phyloP scores from a whole-genome alignment of 2,888 invertebrate species.

The Nomada fucata region DNA sequence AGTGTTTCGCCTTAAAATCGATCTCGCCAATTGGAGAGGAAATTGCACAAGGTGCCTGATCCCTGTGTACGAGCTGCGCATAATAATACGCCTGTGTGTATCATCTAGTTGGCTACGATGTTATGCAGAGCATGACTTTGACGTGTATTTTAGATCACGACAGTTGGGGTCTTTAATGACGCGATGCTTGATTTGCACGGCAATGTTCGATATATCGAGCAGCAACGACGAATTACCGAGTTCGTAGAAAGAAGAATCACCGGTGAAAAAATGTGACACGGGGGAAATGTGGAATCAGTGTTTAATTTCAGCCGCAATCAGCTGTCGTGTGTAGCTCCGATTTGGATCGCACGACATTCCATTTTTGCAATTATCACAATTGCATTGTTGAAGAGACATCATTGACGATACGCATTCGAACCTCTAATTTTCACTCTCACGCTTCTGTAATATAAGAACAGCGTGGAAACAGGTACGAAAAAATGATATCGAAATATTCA shows the following conservation, averaged over 20 bases:
- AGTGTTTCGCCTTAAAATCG: slow-evolving; percentile 2
- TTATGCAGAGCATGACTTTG: slow-evolving; percentile 52
- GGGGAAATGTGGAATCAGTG: background rate
- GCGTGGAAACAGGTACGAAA: no score
- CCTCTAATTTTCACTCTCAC: no score
- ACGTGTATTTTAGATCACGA: slow-evolving; percentile 21
- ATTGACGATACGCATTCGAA: no score
- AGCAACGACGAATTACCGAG: background rate
- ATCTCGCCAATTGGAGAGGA: slow-evolving; percentile 14
- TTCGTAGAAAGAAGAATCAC: background rate
- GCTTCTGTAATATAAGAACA: no score
- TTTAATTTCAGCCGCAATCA: background rate
- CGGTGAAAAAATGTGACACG: background rate
- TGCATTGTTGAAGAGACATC: no score
- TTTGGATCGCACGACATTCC: background rate
- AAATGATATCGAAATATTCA: no score
- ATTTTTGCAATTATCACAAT: no score
- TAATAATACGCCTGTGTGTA: background rate
- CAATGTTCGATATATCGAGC: slow-evolving; percentile 32
- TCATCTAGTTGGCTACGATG: slow-evolving; percentile 18
- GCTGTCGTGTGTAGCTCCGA: background rate
- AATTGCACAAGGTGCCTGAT: slow-evolving; percentile 14
- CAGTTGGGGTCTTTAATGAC: slow-evolving; percentile 14
- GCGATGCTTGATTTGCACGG: background rate
- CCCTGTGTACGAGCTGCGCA: slow-evolving; percentile 6